Percentiles rank a stretch among this genome's conserved stretches.
Conservation (phyloP, 2,113 vertebrate genomes). For the Carettochelys insculpta region DNA sequence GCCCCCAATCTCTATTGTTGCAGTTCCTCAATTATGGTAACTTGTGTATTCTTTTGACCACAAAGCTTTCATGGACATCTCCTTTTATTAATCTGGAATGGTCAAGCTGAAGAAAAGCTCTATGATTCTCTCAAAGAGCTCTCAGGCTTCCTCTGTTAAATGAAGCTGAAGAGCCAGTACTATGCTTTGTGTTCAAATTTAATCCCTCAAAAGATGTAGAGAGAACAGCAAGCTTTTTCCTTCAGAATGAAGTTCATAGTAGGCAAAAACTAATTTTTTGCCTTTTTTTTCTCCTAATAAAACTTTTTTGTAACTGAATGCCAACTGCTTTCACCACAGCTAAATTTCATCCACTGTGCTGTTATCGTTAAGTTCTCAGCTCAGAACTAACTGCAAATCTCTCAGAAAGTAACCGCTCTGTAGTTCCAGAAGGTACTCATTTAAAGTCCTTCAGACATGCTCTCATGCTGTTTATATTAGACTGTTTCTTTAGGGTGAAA, state of each 20-base stretch:
- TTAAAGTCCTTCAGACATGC: constrained; percentile 17
- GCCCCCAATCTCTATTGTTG: accelerated
- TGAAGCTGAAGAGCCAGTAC: not conserved
- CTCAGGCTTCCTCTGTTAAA: not conserved
- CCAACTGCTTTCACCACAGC: not conserved
- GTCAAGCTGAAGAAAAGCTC: not conserved
- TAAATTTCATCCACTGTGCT: not conserved
- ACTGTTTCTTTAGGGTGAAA: not conserved
- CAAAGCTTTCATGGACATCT: not conserved
- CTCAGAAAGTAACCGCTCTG: not conserved
- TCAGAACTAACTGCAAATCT: not conserved
- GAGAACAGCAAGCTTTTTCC: not conserved
- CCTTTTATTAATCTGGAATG: not conserved
- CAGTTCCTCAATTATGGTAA: not conserved
- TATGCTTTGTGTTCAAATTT: not conserved
- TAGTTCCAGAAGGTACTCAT: not conserved
- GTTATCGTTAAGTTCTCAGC: not conserved
- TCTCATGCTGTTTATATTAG: not conserved
- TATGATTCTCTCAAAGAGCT: not conserved
- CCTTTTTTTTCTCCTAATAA: not conserved
- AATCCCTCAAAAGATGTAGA: not conserved
- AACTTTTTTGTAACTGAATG: not conserved
- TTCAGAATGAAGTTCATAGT: not conserved
- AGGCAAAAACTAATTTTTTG: constrained; percentile 7
- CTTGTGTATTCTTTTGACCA: not conserved